Evolutionary conservation across 2,888 invertebrate species (phyloP), one percentile per base, ranked within the genome.

Genomic region (Parnassius smintheus): DNA sequence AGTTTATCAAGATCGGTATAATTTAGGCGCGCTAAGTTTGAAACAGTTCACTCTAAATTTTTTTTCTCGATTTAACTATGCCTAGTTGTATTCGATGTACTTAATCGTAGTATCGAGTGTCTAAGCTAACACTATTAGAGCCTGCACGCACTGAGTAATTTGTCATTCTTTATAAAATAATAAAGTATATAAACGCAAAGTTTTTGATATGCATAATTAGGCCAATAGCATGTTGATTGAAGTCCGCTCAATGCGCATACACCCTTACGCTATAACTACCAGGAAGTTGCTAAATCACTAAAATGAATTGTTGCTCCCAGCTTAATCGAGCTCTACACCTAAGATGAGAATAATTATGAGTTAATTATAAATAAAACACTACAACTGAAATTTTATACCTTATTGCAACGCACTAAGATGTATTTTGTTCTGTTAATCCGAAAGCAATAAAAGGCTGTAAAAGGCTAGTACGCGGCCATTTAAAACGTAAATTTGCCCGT

Each of bases 261-360:
- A 42, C 18, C 60, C 48, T 35, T 52, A 50, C n/a, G 41, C 12
- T 45, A 42, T 11, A 49, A 35, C 55, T 55, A 49, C 35, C 35
- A 51, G 44, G 45, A 56, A 55, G 18, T 45, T 10, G 45, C 59
- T 59, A 55, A 22, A 50, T 25, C 44, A 46, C 53, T 59, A 61
- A 41, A 57, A n/a, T 48, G 42, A 45, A 54, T 42, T 49, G 42
- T 62, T 54, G 62, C 62, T 62, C 57, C 62, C 62, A 56, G 62
- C 62, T 53, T 58, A 53, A 53, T 48, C 22, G 57, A 54, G 2
- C 25, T 59, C 57, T 62, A 62, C 22, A 25, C 13, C 57, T 58
- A 58, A 11, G 18, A 53, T 22, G 35, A 25, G 13, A 57, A 54
- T 57, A 52, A 48, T 58, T 58, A 25, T 46, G 45, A 51, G 52